Conservation (phyloP, 2,888 invertebrate species). For the Onthophagus sagittarius region DNA sequence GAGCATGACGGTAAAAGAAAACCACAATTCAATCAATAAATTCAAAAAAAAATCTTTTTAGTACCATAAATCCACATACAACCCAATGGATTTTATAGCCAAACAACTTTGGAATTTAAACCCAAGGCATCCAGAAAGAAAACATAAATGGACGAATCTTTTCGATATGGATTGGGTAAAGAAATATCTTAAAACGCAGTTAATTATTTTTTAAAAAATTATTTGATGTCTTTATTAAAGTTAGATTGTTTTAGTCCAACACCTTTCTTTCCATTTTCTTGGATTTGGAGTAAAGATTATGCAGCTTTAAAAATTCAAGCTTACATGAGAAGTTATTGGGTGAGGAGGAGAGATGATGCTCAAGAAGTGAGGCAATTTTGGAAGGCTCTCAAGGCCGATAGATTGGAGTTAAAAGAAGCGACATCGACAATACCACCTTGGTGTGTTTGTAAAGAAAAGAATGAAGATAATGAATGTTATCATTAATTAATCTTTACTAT, state of each 20-base stretch:
- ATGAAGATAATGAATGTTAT: neutral
- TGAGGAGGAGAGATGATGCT: slow-evolving; percentile 55
- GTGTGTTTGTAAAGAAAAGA: slow-evolving; percentile 13
- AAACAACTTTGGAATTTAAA: slow-evolving; percentile 61
- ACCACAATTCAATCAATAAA: too few species aligned
- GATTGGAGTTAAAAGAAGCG: neutral
- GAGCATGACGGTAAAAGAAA: slow-evolving; percentile 28
- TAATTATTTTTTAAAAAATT: slow-evolving; percentile 22
- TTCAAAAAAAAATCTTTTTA: slow-evolving; percentile 26
- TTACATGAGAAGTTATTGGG: slow-evolving; percentile 57
- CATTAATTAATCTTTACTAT: slow-evolving; percentile 7
- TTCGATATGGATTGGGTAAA: slow-evolving; percentile 60
- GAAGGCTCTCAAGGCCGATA: slow-evolving; percentile 38
- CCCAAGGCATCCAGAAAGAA: slow-evolving; percentile 52
- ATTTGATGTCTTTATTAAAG: neutral
- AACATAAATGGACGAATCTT: slow-evolving; percentile 48
- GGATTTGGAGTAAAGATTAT: slow-evolving; percentile 58
- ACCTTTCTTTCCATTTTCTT: slow-evolving; percentile 58
- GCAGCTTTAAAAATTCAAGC: slow-evolving; percentile 59
- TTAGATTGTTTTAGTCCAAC: slow-evolving; percentile 51
- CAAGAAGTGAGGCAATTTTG: slow-evolving; percentile 64
- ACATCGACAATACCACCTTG: slow-evolving; percentile 2
- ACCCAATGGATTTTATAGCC: slow-evolving; percentile 59
- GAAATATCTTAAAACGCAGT: slow-evolving; percentile 49
- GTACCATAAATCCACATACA: slow-evolving; percentile 56